Conservation (phyloP, 2,797 vertebrate species). For the Xenopus petersii region DNA sequence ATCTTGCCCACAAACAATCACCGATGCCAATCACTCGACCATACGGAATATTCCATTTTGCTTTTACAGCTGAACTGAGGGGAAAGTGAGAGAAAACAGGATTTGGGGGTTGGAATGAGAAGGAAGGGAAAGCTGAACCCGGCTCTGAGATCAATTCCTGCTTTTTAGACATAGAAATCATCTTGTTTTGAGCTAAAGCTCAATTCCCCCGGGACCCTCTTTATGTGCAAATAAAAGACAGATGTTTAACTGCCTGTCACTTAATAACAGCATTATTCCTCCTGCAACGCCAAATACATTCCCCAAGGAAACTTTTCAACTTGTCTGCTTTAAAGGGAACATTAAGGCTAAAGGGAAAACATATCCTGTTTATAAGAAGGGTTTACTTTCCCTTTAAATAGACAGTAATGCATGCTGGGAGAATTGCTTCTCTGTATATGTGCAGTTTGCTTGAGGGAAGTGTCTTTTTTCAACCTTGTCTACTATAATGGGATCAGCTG, state of each 20-base stretch:
- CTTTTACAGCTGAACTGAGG: neutral
- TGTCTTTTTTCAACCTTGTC: no score
- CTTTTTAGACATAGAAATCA: neutral
- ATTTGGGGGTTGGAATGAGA: neutral
- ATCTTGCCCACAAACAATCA: neutral
- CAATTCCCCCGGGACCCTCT: neutral
- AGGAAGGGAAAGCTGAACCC: neutral
- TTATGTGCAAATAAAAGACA: conserved; percentile 33
- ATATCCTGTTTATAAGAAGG: neutral
- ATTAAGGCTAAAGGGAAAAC: neutral
- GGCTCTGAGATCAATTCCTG: neutral
- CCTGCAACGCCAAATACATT: neutral
- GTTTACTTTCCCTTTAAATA: no score
- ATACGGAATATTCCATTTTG: neutral
- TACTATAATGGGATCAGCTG: no score
- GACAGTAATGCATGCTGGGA: no score
- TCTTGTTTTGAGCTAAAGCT: neutral
- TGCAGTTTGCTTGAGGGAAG: no score
- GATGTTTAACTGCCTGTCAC: conserved; percentile 14
- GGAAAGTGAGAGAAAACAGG: neutral
- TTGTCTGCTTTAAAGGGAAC: no score
- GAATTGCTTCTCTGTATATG: no score
- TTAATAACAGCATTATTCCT: neutral
- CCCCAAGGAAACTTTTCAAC: neutral
- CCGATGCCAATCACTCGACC: neutral